Conservation (phyloP, 92 coral and sea anemone genomes). For the Muricea muricata region DNA sequence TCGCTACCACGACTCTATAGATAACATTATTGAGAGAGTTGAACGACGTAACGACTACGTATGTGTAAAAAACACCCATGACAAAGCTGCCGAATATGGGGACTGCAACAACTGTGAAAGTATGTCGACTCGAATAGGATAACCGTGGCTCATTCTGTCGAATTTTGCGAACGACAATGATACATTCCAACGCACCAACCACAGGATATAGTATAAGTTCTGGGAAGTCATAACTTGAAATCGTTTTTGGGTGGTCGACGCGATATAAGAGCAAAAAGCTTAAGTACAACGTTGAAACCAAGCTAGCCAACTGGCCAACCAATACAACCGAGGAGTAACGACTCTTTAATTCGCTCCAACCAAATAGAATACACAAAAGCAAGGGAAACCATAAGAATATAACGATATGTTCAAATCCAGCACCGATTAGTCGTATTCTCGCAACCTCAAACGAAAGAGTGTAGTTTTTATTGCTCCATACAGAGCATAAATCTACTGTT, state of each 20-base stretch:
- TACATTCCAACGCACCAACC: neutral
- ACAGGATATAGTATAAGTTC: neutral
- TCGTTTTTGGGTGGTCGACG: neutral
- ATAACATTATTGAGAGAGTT: slow-evolving; percentile 14
- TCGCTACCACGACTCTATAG: slow-evolving; percentile 62
- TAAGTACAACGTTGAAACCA: neutral
- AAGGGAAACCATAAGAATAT: neutral
- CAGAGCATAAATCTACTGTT: neutral
- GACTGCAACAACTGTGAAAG: neutral
- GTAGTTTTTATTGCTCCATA: neutral
- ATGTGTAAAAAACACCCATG: neutral
- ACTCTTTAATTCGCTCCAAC: neutral
- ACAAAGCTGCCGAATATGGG: neutral
- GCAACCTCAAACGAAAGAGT: neutral
- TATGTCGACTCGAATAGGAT: neutral
- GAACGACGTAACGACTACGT: slow-evolving; percentile 46
- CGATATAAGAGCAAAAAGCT: neutral
- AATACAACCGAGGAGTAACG: neutral
- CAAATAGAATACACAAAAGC: neutral
- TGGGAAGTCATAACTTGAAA: too few relatives aligned
- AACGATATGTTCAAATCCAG: neutral
- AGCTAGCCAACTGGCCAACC: neutral
- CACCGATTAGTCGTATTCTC: neutral
- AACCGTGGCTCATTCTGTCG: neutral
- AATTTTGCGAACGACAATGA: neutral